Evolutionary conservation across 2,113 vertebrate species (phyloP), one percentile per base, ranked within the genome.

Genomic region (Brachyistius frenatus): DNA sequence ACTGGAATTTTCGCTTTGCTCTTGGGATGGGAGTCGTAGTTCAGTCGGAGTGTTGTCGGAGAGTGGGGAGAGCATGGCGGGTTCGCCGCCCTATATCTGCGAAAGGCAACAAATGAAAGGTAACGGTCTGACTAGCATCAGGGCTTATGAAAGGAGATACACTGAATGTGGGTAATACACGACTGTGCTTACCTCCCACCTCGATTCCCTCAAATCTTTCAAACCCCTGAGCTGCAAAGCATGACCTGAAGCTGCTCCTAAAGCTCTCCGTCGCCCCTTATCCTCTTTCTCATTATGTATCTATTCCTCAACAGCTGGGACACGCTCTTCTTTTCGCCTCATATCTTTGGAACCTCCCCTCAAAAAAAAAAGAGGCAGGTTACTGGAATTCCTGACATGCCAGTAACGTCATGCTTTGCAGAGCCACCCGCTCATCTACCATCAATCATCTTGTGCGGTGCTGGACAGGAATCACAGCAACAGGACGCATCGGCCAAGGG

Each of bases 351-450:
- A 75, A 70, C 54, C 53, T 67, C 44, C 30, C 54, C 32, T 2
- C 39, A 63, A 60, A 77, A 67, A 37, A 35, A 62, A 49, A 80
- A 54, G 15, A 67, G 56, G 32, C 49, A 16, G 68, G 4, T 58
- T 44, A 10, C 35, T 49, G 32, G 69, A 66, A 88, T 92, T 88
- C 87, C 73, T 79, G 13, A 77, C 67, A 76, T 89, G 49, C 68
- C 64, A 69, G 31, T 30, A 47, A 78, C 76, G 57, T 67, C 58
- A 69, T 8, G 14, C n/a, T 67, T 81, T 54, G 15, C 31, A 68
- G 57, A 81, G 49, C 10, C 54, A 65, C 37, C 41, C 52, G 46
- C 14, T 44, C 52, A 58, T 78, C 58, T 62, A 64, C 60, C 80
- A 65, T 74, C 50, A 30, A 68, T 88, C 71, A 81, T 71, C 30